Base-by-base conservation (phyloP, 2,888 invertebrate species). In the Lasius fuliginosus region DNA sequence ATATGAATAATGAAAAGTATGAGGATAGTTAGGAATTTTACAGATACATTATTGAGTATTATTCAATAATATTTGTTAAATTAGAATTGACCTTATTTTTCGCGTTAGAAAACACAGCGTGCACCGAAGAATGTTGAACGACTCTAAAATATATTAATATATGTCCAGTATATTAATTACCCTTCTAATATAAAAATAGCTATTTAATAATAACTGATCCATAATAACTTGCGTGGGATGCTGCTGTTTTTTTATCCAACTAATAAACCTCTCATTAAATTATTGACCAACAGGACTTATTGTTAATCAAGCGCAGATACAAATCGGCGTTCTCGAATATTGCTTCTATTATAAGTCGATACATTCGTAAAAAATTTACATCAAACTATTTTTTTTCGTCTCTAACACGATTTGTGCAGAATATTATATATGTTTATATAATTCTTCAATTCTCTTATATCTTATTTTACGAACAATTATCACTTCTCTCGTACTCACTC, bases 401-500 rank as follows among this genome's bases (percentile, higher is more conserved):
- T 33, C 33, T 36, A 46, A 67, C 46, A 46, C 8, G 15, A 15
- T 46, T 46, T 46, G 67, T 18, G 15, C 1, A 12, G 36, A 18
- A 36, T 6, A 18, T 36, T 40, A 11, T 11, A 11, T 11, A n/a
- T 11, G n/a, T 15, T 53, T 76, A 18, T 9, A 15, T 33, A 30
- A 76, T n/a, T 30, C 27, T 53, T 40, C 8, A 12, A 36, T 33
- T 56, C 11, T 40, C n/a, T 18, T 18, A 9, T 33, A 9, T 23
- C 30, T 69, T 18, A 6, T 30, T 76, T 36, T 46, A 36, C 11
- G n/a, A 15, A n/a, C 18, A 67, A 67, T 83, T 33, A 23, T 53
- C n/a, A 9, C 23, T 42, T 60, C 9, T 65, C 36, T 36, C 36
- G 42, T 81, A 85, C 85, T 85, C 69, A 85, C 85, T 74, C 27